Percentiles rank a stretch among this genome's conserved stretches.
Conservation (phyloP, 2,797 vertebrate species). For the Trematomus bernacchii region DNA sequence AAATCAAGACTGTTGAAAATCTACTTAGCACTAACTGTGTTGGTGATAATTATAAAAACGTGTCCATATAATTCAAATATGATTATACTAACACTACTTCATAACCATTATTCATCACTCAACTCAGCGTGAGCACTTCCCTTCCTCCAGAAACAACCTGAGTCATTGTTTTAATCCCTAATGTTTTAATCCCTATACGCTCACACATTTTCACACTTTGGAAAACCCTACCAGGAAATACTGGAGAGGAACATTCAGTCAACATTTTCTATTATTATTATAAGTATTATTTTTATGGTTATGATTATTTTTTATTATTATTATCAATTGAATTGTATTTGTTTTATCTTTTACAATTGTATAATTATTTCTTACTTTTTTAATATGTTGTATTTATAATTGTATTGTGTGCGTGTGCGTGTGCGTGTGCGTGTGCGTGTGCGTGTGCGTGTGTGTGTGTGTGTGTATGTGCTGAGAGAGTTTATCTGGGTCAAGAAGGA, state of each 20-base stretch:
- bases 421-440: background rate
- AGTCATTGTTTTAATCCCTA: background rate
- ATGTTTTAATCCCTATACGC: background rate
- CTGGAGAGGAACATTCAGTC: too few species aligned
- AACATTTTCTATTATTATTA: too few species aligned
- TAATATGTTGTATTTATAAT: constrained; percentile 2
- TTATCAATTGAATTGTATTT: too few species aligned
- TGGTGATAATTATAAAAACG: background rate
- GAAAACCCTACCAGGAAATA: too few species aligned
- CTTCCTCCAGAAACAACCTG: background rate
- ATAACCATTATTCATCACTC: too few species aligned
- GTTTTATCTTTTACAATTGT: too few species aligned
- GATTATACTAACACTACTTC: too few species aligned
- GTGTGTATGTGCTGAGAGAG: background rate
- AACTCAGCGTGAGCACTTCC: too few species aligned
- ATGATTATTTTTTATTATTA: too few species aligned
- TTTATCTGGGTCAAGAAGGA: constrained; percentile 58
- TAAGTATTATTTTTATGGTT: too few species aligned
- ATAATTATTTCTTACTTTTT: too few species aligned
- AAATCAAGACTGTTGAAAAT: background rate
- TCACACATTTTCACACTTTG: too few species aligned
- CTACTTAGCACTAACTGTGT: background rate
- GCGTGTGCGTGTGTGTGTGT: constrained; percentile 2
- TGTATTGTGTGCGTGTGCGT: background rate
- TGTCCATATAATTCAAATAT: background rate